Evolutionary conservation across 53 echinoderm and acorn worm genomes (phyloP).

Genomic region (Stichopus horrens): DNA sequence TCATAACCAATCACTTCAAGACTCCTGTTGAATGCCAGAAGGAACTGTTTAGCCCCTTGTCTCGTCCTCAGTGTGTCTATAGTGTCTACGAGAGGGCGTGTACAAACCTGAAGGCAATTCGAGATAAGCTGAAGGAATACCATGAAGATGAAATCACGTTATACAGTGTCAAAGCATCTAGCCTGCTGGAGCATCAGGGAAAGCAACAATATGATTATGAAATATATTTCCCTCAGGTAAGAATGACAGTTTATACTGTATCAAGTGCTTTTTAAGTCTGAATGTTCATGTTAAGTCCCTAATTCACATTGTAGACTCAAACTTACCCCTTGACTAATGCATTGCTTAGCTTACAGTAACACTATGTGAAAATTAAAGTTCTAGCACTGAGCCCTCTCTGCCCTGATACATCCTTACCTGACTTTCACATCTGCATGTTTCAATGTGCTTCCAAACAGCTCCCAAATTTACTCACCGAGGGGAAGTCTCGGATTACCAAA

Average conservation of each 20-base stretch:
- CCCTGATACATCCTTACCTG: too few relatives aligned
- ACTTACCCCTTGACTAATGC: too few relatives aligned
- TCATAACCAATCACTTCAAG: slow-evolving; percentile 70
- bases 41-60: slow-evolving; percentile 65
- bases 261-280: too few relatives aligned
- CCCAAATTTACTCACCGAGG: too few relatives aligned
- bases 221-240: slow-evolving; percentile 80
- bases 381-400: too few relatives aligned
- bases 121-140: slow-evolving; percentile 86
- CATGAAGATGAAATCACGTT: slow-evolving; percentile 82
- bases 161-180: slow-evolving; percentile 71
- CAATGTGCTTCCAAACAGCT: too few relatives aligned
- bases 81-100: slow-evolving; percentile 71
- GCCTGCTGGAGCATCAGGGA: slow-evolving; percentile 63
- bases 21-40: slow-evolving; percentile 52
- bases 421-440: too few relatives aligned
- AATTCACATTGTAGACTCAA: too few relatives aligned
- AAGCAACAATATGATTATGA: slow-evolving; percentile 80
- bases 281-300: too few relatives aligned
- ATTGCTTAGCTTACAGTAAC: too few relatives aligned
- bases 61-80: slow-evolving; percentile 72
- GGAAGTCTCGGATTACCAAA: too few relatives aligned
- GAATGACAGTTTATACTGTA: neutral
- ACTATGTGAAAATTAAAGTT: too few relatives aligned
- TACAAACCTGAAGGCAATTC: slow-evolving; percentile 84